Evolutionary conservation across 2,113 vertebrate genomes (phyloP), one percentile per base, ranked within the genome.

Genomic region (Oncorhynchus clarkii): DNA sequence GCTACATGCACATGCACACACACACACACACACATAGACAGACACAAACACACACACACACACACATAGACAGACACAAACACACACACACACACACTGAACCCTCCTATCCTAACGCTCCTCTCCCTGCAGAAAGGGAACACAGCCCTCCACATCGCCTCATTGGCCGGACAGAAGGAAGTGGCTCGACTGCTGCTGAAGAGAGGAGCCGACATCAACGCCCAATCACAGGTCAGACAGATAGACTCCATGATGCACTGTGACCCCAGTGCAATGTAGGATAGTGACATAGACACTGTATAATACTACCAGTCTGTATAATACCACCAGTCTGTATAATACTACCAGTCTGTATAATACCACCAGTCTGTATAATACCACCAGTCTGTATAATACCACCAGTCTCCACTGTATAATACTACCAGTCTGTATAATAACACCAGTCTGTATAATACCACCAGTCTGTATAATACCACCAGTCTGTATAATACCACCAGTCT

Each of bases 81-180:
- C 11, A 70, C 39, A 45, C 34, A 70, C 39, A 70, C 34, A 70
- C 39, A 48, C 67, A 70, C 31, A 70, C 67, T 45, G 64, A 27
- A 54, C 13, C 20, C 0, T 71, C 3, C 22, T 20, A 3, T 24
- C 20, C 11, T 67, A 12, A 29, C 9, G 29, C 29, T 1, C 22
- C 77, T 75, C 60, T 68, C 6, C 73, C 24, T 78, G 79, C 92
- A 99, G 98, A 99, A 99, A 90, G 98, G 98, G 78, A 99, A 99
- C 86, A 97, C 96, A 4, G 97, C 98, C 62, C 94, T 99, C 26
- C 98, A 99, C 79, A 99, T 99, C 14, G 97, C 98, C 18, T 96
- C 96, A 3, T 72, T 99, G 89, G 98, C 98, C 5, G 98, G 98
- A 77, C 97, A 99, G 84, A 93, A 92, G 54, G 96, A 97, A 81